phyloP scores from a whole-genome alignment of 2,888 invertebrate genomes.

The Smittia sp. region DNA sequence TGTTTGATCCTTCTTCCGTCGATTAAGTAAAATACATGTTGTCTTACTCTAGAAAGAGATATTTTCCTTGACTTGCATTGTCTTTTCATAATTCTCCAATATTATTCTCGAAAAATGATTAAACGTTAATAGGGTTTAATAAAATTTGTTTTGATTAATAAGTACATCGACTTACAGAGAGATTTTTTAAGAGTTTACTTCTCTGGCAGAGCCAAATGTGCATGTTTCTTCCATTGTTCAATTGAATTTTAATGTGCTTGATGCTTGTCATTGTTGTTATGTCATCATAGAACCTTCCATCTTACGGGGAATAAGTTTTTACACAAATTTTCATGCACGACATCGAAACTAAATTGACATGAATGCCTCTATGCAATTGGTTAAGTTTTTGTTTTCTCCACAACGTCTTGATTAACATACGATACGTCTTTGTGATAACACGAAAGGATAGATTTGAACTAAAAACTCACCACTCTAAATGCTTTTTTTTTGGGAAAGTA shows the following conservation, averaged over 20 bases:
- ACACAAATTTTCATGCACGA: slow-evolving; percentile 38
- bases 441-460: slow-evolving; percentile 23
- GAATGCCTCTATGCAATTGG: slow-evolving; percentile 22
- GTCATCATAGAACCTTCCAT: slow-evolving; percentile 8
- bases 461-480: slow-evolving; percentile 42
- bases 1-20: slow-evolving; percentile 15
- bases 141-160: slow-evolving; percentile 5
- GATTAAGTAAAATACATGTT: not conserved
- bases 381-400: slow-evolving; percentile 10
- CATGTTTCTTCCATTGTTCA: slow-evolving; percentile 39
- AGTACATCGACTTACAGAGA: slow-evolving; percentile 34
- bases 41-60: slow-evolving; percentile 27
- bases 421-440: slow-evolving; percentile 28
- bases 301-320: slow-evolving; percentile 16
- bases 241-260: slow-evolving; percentile 40
- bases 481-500: slow-evolving; percentile 29
- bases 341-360: slow-evolving; percentile 41
- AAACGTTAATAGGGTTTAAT: slow-evolving; percentile 20
- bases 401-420: slow-evolving; percentile 15
- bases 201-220: not conserved
- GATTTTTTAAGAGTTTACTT: not conserved
- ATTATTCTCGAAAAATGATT: slow-evolving; percentile 40
- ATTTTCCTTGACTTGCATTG: slow-evolving; percentile 4
- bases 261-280: slow-evolving; percentile 22
- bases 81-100: slow-evolving; percentile 41